Conservation (phyloP, 2,888 invertebrate genomes). For the Lycophotia porphyrea region DNA sequence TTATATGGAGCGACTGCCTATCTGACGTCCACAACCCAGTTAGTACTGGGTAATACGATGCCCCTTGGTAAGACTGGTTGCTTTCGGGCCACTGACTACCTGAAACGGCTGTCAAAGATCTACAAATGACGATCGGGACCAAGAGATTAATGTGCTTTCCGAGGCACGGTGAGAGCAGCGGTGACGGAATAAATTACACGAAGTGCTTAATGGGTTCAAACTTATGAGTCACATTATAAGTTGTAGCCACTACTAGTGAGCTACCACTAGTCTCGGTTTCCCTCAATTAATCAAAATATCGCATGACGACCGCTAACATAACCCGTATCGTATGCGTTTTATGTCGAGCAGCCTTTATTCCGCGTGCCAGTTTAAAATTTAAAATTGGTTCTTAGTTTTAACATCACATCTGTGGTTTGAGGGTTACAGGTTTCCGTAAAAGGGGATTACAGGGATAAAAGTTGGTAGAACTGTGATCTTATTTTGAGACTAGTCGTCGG, state of each 20-base stretch:
- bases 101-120: too few relatives aligned
- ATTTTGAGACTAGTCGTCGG: constrained; percentile 28
- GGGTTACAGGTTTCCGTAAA: constrained; percentile 36
- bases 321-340: not conserved
- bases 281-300: not conserved
- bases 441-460: constrained; percentile 30
- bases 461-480: constrained; percentile 42
- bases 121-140: too few relatives aligned
- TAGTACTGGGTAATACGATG: too few relatives aligned
- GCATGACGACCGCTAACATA: not conserved
- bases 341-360: constrained; percentile 15
- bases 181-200: not conserved
- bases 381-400: constrained; percentile 35
- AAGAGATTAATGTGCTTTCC: too few relatives aligned
- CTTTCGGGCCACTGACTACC: too few relatives aligned
- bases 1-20: too few relatives aligned
- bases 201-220: not conserved
- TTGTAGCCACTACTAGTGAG: too few relatives aligned
- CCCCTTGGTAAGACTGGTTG: too few relatives aligned
- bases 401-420: constrained; percentile 51
- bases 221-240: not conserved
- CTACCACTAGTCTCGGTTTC: not conserved
- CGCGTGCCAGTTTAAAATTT: constrained; percentile 33
- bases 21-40: too few relatives aligned
- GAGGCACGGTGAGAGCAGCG: too few relatives aligned